Conservation (phyloP, 1,140 invertebrate species). For the Littorina saxatilis region DNA sequence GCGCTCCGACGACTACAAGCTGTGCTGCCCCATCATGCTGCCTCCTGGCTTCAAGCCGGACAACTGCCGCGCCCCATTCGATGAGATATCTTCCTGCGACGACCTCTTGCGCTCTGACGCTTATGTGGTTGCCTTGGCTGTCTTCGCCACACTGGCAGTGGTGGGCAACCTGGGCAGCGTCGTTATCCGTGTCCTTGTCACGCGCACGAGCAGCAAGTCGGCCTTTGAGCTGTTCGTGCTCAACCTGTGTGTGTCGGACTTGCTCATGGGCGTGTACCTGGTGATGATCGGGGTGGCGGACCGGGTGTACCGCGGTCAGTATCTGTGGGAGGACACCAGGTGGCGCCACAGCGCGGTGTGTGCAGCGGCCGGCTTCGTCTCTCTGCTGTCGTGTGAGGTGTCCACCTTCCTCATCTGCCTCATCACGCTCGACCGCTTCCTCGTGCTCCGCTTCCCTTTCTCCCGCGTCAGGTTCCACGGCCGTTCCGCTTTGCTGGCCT, state of each 20-base stretch:
- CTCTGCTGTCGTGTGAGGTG: slow-evolving; percentile 55
- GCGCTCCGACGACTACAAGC: not conserved
- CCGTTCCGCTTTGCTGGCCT: slow-evolving; percentile 21
- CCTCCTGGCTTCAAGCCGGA: not conserved
- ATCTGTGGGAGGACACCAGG: slow-evolving; percentile 45
- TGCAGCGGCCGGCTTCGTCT: slow-evolving; percentile 56
- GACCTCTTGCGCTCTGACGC: not conserved
- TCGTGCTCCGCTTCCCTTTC: slow-evolving; percentile 60
- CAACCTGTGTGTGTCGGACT: slow-evolving; percentile 57
- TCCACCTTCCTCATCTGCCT: too few species aligned
- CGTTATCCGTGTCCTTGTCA: slow-evolving; percentile 20
- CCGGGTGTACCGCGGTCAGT: slow-evolving; percentile 55
- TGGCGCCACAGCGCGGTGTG: slow-evolving; percentile 56
- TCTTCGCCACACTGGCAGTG: slow-evolving; percentile 46
- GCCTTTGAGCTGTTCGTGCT: slow-evolving; percentile 45
- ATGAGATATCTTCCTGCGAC: slow-evolving; percentile 19
- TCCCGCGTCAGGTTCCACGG: slow-evolving; percentile 18
- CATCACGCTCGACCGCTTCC: too few species aligned
- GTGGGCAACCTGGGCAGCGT: slow-evolving; percentile 52
- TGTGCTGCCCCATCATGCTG: not conserved
- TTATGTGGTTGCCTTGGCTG: slow-evolving; percentile 40
- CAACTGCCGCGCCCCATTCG: not conserved
- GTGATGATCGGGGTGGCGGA: too few species aligned
- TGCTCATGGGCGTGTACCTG: too few species aligned
- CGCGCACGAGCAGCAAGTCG: not conserved